These are phyloP conservation scores for Lepidurus couesii DNA, from an alignment of 1,140 invertebrate genomes.

Conservation along the genomic window DNA sequence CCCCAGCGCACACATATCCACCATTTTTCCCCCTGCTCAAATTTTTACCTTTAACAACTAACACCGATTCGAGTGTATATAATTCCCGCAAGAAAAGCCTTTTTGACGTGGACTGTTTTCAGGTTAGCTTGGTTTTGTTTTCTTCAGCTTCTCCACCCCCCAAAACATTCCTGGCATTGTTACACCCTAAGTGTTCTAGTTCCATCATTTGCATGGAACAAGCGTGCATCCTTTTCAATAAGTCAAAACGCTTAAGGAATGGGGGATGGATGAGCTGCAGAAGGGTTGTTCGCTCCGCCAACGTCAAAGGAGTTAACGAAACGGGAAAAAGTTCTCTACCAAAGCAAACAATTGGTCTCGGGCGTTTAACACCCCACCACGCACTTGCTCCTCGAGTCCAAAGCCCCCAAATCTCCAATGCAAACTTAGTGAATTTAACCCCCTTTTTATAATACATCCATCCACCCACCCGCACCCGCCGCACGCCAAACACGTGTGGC, in stretches of 20 bases:
- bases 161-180: background rate
- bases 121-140: background rate
- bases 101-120: background rate
- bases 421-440: background rate
- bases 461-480: background rate
- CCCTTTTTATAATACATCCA: background rate
- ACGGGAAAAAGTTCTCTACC: background rate
- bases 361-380: conserved; percentile 4
- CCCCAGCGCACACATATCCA: too few species aligned
- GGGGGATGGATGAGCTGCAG: background rate
- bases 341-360: background rate
- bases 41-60: too few species aligned
- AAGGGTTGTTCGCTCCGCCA: background rate
- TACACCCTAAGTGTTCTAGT: conserved; percentile 2
- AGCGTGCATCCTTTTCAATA: conserved; percentile 15
- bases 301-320: background rate
- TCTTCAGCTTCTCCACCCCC: background rate
- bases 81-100: too few species aligned
- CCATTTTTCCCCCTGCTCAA: too few species aligned
- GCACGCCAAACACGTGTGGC: background rate
- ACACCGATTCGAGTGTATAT: too few species aligned
- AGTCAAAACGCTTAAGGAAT: conserved; percentile 11
- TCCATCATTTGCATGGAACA: conserved; percentile 10
- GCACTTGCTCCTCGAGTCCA: background rate
- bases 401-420: background rate